Percentiles rank a stretch among this genome's conserved stretches.
Evolutionary conservation across 2,888 invertebrate genomes (phyloP).

Genomic region (Arrhopalites spinosus): DNA sequence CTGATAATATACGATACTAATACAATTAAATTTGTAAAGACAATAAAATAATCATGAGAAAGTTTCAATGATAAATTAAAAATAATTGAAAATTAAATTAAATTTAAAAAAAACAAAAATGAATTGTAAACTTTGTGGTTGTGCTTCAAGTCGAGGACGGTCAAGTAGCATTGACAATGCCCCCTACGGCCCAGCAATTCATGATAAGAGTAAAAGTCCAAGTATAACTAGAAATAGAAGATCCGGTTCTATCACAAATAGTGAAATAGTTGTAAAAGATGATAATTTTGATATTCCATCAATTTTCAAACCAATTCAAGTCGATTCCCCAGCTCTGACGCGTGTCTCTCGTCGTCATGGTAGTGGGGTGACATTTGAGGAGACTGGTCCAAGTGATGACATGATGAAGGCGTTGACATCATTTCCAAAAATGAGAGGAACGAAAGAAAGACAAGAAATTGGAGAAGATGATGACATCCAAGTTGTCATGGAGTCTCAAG

Average conservation of each 20-base stretch:
- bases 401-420: background rate
- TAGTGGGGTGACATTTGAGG: background rate
- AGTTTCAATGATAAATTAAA: too few relatives aligned
- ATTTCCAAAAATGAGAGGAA: background rate
- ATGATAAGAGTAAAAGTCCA: background rate
- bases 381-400: background rate
- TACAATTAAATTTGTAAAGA: too few relatives aligned
- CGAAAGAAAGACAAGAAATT: background rate
- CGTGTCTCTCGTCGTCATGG: background rate
- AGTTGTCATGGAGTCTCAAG: too few relatives aligned
- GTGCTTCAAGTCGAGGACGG: constrained; percentile 17
- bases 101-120: constrained; percentile 5
- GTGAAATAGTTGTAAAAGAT: constrained; percentile 19
- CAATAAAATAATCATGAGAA: too few relatives aligned
- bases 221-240: too few relatives aligned
- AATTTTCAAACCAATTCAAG: constrained; percentile 53
- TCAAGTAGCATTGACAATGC: constrained; percentile 31
- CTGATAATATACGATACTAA: too few relatives aligned
- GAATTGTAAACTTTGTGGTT: constrained; percentile 32
- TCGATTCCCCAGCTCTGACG: constrained; percentile 50
- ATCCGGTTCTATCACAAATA: background rate
- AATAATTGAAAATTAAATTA: too few relatives aligned
- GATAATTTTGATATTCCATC: constrained; percentile 46
- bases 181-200: constrained; percentile 22
- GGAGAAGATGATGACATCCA: background rate